These are phyloP conservation scores for Prorops nasuta DNA, from an alignment of 1,140 invertebrate species.

Conservation along the genomic window DNA sequence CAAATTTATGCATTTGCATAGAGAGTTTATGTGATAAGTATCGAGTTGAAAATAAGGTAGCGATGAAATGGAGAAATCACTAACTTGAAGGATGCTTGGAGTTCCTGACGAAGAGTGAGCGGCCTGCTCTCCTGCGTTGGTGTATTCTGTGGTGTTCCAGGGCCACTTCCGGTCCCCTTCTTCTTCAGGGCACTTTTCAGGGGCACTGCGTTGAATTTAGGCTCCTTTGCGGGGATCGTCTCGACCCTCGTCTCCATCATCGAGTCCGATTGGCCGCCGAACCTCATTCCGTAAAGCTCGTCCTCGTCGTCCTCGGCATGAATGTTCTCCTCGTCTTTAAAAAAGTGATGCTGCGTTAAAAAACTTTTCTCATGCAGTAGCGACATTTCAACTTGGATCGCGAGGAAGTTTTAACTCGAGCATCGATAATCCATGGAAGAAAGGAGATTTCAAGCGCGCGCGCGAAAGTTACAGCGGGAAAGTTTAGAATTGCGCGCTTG, in stretches of 20 bases:
- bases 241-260: conserved; percentile 79
- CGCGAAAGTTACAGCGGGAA: too few relatives aligned
- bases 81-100: conserved; percentile 65
- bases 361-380: too few relatives aligned
- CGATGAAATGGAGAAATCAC: too few relatives aligned
- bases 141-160: conserved; percentile 66
- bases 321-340: conserved; percentile 58
- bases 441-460: too few relatives aligned
- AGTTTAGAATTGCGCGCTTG: too few relatives aligned
- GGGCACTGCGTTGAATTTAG: conserved; percentile 82
- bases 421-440: too few relatives aligned
- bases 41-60: too few relatives aligned
- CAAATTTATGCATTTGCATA: too few relatives aligned
- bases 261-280: conserved; percentile 63
- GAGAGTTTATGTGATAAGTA: too few relatives aligned
- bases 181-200: conserved; percentile 91
- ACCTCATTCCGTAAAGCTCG: conserved; percentile 54
- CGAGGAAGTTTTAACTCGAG: too few relatives aligned
- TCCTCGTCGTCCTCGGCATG: conserved; percentile 59
- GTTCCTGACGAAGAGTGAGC: conserved; percentile 68
- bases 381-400: too few relatives aligned
- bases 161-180: conserved; percentile 61
- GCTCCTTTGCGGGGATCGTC: conserved; percentile 87
- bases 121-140: conserved; percentile 77
- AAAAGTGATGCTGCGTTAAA: too few relatives aligned